Conservation (phyloP, 2,888 invertebrate species). For the Cryptophagus acutangulus region DNA sequence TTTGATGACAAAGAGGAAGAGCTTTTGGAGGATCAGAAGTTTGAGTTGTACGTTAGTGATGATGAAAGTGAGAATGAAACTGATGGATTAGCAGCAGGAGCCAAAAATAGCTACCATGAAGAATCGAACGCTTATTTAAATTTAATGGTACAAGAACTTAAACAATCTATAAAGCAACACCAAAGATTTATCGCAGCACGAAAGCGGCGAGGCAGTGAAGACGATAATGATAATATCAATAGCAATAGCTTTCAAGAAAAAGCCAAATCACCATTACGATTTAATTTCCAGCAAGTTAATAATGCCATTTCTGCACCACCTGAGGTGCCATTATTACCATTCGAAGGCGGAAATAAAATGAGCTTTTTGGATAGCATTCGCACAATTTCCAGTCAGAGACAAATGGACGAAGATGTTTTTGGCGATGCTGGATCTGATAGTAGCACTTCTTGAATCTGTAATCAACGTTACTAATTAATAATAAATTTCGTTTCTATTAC, state of each 20-base stretch:
- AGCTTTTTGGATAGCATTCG: conserved; percentile 27
- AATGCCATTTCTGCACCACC: conserved; percentile 13
- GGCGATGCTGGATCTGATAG: conserved; percentile 12
- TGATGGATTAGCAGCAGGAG: conserved; percentile 3
- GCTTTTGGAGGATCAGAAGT: conserved; percentile 31
- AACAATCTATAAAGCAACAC: conserved; percentile 29
- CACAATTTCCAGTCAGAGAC: conserved; percentile 25
- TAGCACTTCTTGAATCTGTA: too few species aligned
- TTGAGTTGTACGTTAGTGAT: conserved; percentile 28
- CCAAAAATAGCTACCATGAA: conserved; percentile 10
- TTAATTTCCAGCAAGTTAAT: not conserved
- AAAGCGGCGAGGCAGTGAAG: conserved; percentile 24
- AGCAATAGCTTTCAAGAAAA: too few species aligned
- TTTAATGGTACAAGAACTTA: conserved; percentile 30
- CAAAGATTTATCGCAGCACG: conserved; percentile 31
- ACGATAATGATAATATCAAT: conserved; percentile 20
- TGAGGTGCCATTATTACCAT: conserved; percentile 15
- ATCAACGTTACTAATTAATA: too few species aligned
- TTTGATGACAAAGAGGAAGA: conserved; percentile 26
- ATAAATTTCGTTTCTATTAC: too few species aligned
- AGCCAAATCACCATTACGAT: conserved; percentile 1
- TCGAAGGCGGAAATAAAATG: conserved; percentile 10
- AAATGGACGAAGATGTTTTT: conserved; percentile 27
- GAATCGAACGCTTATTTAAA: conserved; percentile 21
- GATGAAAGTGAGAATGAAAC: too few species aligned